Conservation (phyloP, 1,140 invertebrate species). For the Phenacoccus solenopsis region DNA sequence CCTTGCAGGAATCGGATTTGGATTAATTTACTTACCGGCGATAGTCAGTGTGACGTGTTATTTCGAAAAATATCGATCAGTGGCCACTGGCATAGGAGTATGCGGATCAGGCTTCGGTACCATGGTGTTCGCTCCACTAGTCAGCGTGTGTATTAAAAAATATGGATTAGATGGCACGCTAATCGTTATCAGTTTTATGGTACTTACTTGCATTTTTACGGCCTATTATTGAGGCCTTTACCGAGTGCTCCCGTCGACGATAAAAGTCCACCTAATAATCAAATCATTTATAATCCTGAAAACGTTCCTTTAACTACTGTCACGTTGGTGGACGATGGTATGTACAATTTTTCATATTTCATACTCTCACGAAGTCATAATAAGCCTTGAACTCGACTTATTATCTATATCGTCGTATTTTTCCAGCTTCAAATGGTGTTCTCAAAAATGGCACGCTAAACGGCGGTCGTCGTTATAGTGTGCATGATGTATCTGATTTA, state of each 20-base stretch:
- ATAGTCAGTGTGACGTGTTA: constrained; percentile 90
- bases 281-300: background rate
- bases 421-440: background rate
- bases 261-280: background rate
- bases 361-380: too few relatives aligned
- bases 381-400: too few relatives aligned
- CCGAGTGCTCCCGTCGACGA: background rate
- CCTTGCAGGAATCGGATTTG: constrained; percentile 76
- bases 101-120: constrained; percentile 85
- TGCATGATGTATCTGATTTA: background rate
- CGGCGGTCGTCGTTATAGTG: background rate
- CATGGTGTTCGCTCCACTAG: constrained; percentile 66
- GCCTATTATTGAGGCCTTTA: constrained; percentile 60
- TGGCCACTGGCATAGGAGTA: constrained; percentile 88
- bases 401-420: background rate
- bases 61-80: constrained; percentile 78
- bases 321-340: constrained; percentile 3
- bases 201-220: constrained; percentile 73
- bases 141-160: constrained; percentile 43
- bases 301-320: background rate
- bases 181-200: constrained; percentile 63
- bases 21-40: constrained; percentile 85
- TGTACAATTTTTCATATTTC: background rate
- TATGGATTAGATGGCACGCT: constrained; percentile 38
- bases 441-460: background rate